Conservation (phyloP, 2,113 vertebrate species). For the Malaclemys terrapin region DNA sequence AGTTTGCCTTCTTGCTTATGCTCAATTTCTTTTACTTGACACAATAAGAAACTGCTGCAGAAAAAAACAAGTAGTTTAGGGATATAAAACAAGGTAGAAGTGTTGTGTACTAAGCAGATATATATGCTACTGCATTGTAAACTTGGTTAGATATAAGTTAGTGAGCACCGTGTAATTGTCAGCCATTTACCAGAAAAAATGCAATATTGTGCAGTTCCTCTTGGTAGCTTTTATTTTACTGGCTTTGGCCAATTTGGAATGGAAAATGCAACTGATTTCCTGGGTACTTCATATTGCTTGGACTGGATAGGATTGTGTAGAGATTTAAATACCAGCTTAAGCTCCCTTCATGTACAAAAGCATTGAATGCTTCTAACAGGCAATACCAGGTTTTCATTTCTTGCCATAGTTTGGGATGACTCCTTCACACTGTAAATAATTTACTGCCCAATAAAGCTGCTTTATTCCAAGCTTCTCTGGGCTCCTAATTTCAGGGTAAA, state of each 20-base stretch:
- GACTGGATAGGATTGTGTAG: neutral
- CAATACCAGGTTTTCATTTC: neutral
- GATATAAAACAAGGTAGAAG: neutral
- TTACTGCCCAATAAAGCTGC: neutral
- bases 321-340: neutral
- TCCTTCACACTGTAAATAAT: constrained; percentile 27
- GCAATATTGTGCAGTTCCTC: neutral
- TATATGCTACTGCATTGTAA: neutral
- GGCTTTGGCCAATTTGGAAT: neutral
- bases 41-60: neutral
- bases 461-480: constrained; percentile 12
- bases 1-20: neutral
- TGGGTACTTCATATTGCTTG: neutral
- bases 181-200: neutral
- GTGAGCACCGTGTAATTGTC: neutral
- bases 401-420: neutral
- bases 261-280: constrained; percentile 22
- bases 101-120: neutral
- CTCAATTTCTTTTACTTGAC: neutral
- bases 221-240: neutral
- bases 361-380: constrained; percentile 3
- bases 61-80: neutral
- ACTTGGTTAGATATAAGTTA: neutral
- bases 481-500: constrained; percentile 29
- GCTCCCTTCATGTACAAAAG: neutral